Evolutionary conservation across 2,797 vertebrate genomes (phyloP).

Genomic region (Intellagama lesueurii): DNA sequence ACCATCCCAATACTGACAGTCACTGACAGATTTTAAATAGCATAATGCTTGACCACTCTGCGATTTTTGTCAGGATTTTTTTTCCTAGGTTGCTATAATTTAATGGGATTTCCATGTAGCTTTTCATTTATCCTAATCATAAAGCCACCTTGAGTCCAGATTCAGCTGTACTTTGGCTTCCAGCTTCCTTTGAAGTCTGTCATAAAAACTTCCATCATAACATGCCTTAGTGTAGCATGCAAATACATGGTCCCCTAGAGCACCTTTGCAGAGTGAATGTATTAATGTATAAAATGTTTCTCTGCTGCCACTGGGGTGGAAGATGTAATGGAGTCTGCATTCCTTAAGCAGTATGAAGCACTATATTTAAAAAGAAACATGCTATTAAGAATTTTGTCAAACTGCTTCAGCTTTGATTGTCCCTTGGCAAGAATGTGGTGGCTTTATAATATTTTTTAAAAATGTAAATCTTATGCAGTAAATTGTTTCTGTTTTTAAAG

Average conservation of each 20-base stretch:
- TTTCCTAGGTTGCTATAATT: conserved; percentile 47
- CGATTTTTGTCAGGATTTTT: conserved; percentile 34
- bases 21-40: conserved; percentile 47
- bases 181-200: conserved; percentile 58
- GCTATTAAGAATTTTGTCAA: conserved; percentile 69
- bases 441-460: conserved; percentile 37
- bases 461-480: conserved; percentile 59
- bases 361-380: conserved; percentile 66
- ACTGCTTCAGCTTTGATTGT: conserved; percentile 53
- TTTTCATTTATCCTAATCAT: conserved; percentile 64
- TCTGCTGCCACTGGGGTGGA: conserved; percentile 58
- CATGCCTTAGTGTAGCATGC: conserved; percentile 63
- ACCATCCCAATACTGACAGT: neutral
- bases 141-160: conserved; percentile 42
- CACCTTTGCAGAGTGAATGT: conserved; percentile 50
- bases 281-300: conserved; percentile 69
- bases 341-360: conserved; percentile 57
- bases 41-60: conserved; percentile 23
- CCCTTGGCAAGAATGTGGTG: conserved; percentile 57
- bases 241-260: conserved; percentile 70
- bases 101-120: conserved; percentile 48
- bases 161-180: conserved; percentile 62
- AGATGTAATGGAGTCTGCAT: conserved; percentile 65
- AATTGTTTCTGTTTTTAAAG: conserved; percentile 51
- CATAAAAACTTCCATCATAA: conserved; percentile 70